These are phyloP conservation scores for Trypoxylus dichotomus DNA, from an alignment of 1,140 invertebrate species.

Conservation along the genomic window DNA sequence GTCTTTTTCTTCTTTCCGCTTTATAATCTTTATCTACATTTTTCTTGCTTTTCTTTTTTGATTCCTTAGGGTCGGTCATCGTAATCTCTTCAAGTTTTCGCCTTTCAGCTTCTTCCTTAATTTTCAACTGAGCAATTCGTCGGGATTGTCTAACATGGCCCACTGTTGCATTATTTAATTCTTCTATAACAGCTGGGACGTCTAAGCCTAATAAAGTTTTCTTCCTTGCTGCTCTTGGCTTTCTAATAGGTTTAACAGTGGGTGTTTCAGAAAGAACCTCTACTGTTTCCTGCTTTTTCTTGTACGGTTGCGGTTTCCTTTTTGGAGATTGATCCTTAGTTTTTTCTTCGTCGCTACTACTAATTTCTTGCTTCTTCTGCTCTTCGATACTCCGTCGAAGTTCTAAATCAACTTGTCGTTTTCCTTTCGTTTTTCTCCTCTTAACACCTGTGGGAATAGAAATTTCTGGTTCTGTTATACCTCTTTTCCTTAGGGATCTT, in stretches of 20 bases:
- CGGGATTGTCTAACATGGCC: conserved; percentile 73
- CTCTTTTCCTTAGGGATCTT: conserved; percentile 37
- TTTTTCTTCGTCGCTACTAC: conserved; percentile 61
- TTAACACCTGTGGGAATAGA: conserved; percentile 45
- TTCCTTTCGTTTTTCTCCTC: conserved; percentile 45
- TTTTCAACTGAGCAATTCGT: conserved; percentile 81
- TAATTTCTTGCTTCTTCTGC: conserved; percentile 58
- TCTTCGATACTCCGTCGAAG: conserved; percentile 62
- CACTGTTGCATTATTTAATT: conserved; percentile 41
- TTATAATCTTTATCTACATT: conserved; percentile 53
- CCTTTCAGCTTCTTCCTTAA: conserved; percentile 78
- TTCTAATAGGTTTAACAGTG: not conserved
- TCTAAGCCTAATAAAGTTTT: conserved; percentile 34
- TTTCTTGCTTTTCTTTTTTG: conserved; percentile 58
- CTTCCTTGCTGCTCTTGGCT: conserved; percentile 1
- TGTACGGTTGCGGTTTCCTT: not conserved
- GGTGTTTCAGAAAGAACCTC: not conserved
- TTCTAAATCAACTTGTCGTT: conserved; percentile 56
- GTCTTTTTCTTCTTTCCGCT: conserved; percentile 50
- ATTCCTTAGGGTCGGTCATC: conserved; percentile 61
- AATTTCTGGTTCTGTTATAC: conserved; percentile 36
- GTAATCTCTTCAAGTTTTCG: conserved; percentile 71
- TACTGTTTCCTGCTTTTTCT: conserved; percentile 27
- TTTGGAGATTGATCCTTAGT: conserved; percentile 33
- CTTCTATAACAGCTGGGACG: conserved; percentile 33